Evolutionary conservation across 2,888 invertebrate species (phyloP), one percentile per base, ranked within the genome.

Genomic region (Ochropacha duplaris): DNA sequence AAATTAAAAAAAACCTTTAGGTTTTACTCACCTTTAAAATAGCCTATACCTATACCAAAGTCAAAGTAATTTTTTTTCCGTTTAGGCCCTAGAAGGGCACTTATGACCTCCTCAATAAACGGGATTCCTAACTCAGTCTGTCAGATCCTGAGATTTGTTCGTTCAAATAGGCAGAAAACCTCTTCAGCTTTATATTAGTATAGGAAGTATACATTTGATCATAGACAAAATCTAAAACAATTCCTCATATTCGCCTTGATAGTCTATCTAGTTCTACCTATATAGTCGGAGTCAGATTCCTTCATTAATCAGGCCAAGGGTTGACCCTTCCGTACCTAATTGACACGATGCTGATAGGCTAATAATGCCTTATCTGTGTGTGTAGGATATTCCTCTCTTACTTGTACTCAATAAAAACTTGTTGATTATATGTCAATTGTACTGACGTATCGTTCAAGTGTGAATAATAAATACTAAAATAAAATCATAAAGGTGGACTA

Each of bases 231-330:
- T 9, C 9, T 8, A 6, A 19, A 36, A 36, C 36, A n/a, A 36
- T 36, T n/a, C n/a, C 34, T 34, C 39, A 39, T 44, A 16, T 44
- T 19, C 6, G 5, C 2, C 3, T n/a, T 16, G 44, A 9, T 12
- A 1, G 39, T 19, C 44, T 44, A 44, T 6, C 9, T n/a, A n/a
- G n/a, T n/a, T n/a, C n/a, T n/a, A n/a, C n/a, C n/a, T n/a, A n/a
- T 44, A 8, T 19, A 44, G 44, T 9, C 2, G 9, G 19, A 44
- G 44, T 19, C 19, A 52, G 52, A 16, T 16, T 51, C 22, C 22
- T 72, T 64, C 73, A 79, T 79, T 78, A 78, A 79, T 80, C 76
- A 80, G 75, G 70, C 69, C 71, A 68, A 73, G 71, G 74, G 68
- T 67, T 65, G 60, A 58, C 19, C 36, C 44, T 14, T 62, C 66